phyloP scores from a whole-genome alignment of 1,140 invertebrate genomes.

The Danaus melanippus region DNA sequence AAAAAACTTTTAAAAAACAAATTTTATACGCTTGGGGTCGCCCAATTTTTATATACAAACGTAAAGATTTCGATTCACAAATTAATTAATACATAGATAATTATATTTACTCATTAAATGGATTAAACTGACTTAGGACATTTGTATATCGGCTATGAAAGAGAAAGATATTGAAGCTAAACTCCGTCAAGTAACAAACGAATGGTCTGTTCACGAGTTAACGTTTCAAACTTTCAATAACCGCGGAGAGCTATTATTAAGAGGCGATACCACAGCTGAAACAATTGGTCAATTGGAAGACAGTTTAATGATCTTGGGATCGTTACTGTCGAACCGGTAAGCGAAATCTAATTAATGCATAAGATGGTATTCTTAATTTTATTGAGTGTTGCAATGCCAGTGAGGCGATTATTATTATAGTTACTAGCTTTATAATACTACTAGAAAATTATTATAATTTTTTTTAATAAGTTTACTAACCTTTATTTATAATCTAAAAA shows the following conservation, averaged over 20 bases:
- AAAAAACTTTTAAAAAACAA: no score
- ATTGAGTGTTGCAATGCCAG: no score
- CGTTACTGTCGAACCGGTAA: conserved; percentile 90
- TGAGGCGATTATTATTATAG: no score
- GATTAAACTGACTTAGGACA: conserved; percentile 76
- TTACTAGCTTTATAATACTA: no score
- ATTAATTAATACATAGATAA: conserved; percentile 1
- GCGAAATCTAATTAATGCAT: background rate
- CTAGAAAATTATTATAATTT: no score
- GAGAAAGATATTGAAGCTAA: conserved; percentile 98
- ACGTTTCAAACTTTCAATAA: conserved; percentile 97
- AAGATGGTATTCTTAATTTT: no score
- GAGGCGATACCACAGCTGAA: conserved; percentile 95
- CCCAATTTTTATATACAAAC: no score
- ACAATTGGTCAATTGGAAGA: conserved; percentile 96
- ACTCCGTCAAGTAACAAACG: conserved; percentile 92
- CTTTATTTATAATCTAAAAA: no score
- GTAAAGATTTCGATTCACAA: background rate
- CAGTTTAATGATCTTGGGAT: conserved; percentile 95
- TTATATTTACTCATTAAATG: conserved; percentile 2
- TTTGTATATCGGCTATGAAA: conserved; percentile 98
- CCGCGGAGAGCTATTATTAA: conserved; percentile 90
- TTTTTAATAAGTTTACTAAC: no score
- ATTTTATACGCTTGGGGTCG: no score
- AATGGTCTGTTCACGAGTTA: conserved; percentile 94